phyloP scores from a whole-genome alignment of 2,888 invertebrate genomes.

The Ormyrus nitidulus region DNA sequence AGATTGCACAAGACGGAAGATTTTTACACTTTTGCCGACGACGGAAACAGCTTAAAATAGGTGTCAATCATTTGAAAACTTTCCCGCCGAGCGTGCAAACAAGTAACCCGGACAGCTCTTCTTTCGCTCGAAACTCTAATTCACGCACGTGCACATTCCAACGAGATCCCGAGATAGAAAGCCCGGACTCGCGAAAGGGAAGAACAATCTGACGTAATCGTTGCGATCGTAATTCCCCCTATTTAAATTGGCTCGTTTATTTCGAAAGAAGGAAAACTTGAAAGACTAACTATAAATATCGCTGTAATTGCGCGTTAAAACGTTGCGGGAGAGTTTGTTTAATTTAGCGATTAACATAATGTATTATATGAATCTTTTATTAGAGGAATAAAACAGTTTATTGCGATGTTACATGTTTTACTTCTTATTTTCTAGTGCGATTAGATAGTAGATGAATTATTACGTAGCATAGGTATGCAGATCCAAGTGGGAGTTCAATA shows the following conservation, averaged over 20 bases:
- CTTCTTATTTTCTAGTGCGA: too few species aligned
- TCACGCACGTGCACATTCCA: conserved; percentile 47
- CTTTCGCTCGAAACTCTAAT: conserved; percentile 29
- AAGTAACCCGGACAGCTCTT: conserved; percentile 30
- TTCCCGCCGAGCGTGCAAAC: conserved; percentile 30
- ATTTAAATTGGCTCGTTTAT: conserved; percentile 52
- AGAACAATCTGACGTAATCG: conserved; percentile 46
- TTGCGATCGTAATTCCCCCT: conserved; percentile 38
- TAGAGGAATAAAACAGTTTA: background rate
- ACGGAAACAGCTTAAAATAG: conserved; percentile 19
- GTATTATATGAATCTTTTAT: conserved; percentile 7
- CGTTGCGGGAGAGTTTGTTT: background rate
- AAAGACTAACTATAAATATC: conserved; percentile 19
- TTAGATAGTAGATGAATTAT: too few species aligned
- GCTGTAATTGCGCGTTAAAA: background rate
- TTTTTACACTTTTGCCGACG: background rate
- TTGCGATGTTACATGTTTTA: background rate
- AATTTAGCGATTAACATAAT: conserved; percentile 4
- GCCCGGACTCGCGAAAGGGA: conserved; percentile 16
- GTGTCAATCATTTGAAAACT: conserved; percentile 21
- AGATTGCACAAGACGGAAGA: background rate
- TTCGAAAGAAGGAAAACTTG: conserved; percentile 21
- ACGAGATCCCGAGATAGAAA: conserved; percentile 43
- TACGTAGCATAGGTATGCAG: too few species aligned
- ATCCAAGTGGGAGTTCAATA: too few species aligned